Base-by-base conservation (phyloP, 1,140 invertebrate species). In the Dreissena rostriformis region DNA sequence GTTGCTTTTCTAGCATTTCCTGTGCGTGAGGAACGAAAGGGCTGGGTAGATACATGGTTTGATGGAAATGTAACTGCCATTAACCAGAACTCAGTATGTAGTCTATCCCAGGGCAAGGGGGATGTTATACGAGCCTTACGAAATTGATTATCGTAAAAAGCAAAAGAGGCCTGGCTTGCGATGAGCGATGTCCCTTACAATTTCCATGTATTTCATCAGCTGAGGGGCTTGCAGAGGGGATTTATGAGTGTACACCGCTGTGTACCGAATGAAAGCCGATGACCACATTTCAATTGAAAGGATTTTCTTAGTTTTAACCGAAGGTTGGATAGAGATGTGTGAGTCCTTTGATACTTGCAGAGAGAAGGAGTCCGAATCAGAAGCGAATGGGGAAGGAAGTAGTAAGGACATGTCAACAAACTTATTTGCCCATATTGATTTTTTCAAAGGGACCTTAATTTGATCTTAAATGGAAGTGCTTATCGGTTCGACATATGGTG, bases 121-220 rank as follows among this genome's bases (percentile, higher is more conserved):
- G 61, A 22, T 12, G 75, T 52, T 53, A 67, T 29, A 10, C 75
- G n/a, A 24, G 53, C 15, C 22, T 22, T 67, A 4, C 63, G n/a
- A 53, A 78, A 78, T 28, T 78, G 75, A 24, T 26, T 67, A 49
- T 78, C 61, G 67, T 78, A 78, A 52, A 67, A 78, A 26, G 75
- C 61, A 22, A 78, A 53, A 17, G 39, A 65, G 61, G 65, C 68
- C 68, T 12, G 53, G 68, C 5, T 49, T 11, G 10, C 63, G 15
- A 17, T n/a, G 22, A 63, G 75, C 75, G 49, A 78, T 63, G 67
- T 78, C 75, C 65, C 75, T 1, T 11, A 78, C 65, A 14, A 78
- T 78, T 24, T 78, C 65, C 65, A 68, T 68, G 28, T 78, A 78
- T 24, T 78, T 67, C 63, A 78, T 66, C 26, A 78, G 49, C 65